Evolutionary conservation across 1,140 invertebrate genomes (phyloP).

Genomic region (Apis florea): DNA sequence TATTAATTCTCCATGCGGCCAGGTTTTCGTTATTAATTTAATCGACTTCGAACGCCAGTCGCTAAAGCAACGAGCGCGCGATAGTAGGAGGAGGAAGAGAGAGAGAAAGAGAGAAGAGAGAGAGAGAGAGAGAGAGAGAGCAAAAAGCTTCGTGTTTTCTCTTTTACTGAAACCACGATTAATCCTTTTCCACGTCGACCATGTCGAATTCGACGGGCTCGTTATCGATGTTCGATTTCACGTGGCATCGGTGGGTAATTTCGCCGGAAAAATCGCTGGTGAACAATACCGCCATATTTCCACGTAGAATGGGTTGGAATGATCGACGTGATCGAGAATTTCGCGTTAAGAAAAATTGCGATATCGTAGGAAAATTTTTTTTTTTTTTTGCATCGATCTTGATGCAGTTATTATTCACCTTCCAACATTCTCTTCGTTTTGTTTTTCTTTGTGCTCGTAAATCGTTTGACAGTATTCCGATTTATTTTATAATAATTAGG

Average conservation of each 20-base stretch:
- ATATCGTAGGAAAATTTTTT: neutral
- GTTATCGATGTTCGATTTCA: slow-evolving; percentile 42
- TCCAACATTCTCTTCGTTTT: neutral
- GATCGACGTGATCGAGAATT: neutral
- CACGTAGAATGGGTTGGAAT: neutral
- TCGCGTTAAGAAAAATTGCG: neutral
- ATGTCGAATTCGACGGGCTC: slow-evolving; percentile 28
- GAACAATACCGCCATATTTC: slow-evolving; percentile 14
- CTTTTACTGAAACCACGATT: slow-evolving; percentile 13
- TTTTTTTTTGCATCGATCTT: neutral
- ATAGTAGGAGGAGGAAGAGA: too few relatives aligned
- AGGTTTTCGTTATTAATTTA: slow-evolving; percentile 24
- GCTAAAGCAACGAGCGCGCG: neutral
- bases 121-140: neutral
- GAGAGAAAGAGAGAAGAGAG: neutral
- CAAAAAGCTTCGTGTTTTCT: slow-evolving; percentile 6
- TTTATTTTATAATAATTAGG: neutral
- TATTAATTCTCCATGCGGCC: slow-evolving; percentile 7
- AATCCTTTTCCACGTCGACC: slow-evolving; percentile 24
- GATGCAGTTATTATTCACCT: neutral
- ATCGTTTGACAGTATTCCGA: neutral
- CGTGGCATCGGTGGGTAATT: slow-evolving; percentile 12
- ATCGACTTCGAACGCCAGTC: slow-evolving; percentile 1
- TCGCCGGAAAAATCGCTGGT: slow-evolving; percentile 3
- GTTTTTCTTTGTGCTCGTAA: neutral